These are phyloP conservation scores for Aleadryas rufinucha DNA, from an alignment of 2,113 vertebrate species.

Conservation along the genomic window DNA sequence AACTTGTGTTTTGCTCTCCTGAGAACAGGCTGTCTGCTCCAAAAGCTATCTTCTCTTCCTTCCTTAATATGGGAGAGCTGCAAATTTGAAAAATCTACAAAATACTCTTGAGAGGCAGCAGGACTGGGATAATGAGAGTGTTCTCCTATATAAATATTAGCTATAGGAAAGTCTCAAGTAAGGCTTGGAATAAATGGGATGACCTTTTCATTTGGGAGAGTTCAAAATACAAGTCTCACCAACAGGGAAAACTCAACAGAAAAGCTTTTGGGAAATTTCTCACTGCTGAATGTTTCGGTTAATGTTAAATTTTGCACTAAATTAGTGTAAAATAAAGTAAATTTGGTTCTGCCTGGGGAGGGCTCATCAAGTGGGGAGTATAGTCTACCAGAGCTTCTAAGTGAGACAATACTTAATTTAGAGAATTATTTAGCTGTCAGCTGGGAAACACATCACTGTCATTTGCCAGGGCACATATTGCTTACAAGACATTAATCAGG, in stretches of 20 bases:
- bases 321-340: neutral
- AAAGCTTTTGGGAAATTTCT: neutral
- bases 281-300: neutral
- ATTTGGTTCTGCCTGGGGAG: neutral
- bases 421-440: conserved; percentile 9
- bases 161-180: neutral
- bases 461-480: neutral
- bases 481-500: conserved; percentile 15
- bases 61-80: neutral
- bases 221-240: neutral
- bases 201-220: neutral
- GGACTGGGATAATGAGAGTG: neutral
- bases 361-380: neutral
- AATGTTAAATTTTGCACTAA: neutral
- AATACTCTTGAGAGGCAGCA: neutral
- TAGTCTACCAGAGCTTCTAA: neutral
- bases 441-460: neutral
- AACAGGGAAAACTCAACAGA: neutral
- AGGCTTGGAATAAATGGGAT: neutral
- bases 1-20: neutral
- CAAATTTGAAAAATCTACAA: neutral
- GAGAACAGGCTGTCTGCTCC: neutral
- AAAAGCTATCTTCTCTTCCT: neutral
- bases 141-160: neutral
- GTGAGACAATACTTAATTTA: neutral